Base-by-base conservation (phyloP, 2,888 invertebrate genomes). In the Cryptus viduatorius region DNA sequence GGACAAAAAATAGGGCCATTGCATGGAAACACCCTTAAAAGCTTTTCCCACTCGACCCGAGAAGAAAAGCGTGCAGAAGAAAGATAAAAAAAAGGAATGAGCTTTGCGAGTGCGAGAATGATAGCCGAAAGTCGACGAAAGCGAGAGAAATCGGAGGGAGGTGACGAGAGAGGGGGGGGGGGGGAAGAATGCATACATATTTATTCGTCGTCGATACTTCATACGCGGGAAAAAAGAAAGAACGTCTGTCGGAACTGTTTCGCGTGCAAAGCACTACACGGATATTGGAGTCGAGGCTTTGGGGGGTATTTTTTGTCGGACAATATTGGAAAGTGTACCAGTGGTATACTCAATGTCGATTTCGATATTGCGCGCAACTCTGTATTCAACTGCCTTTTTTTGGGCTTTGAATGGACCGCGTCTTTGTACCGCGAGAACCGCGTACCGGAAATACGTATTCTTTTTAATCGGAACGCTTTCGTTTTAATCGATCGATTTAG, bases 41-140 rank as follows among this genome's bases (percentile, higher is more conserved):
- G 85, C 86, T 86, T 86, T 86, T 84, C 56, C 82, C 79, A 84
- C 84, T 84, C 84, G 84, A 84, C 84, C 84, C 79, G 71, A 64
- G 71, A 75, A 78, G 78, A 76, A 82, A 78, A 75, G 82, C 78
- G 56, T 56, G 69, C 73, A 46, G 14, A 50, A 75, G 73, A 42
- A 69, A 82, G 75, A 82, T 65, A 82, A 56, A 61, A n/a, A n/a
- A 14, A 29, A 31, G 4, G 29, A 61, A 31, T 0, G 29, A 14
- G 5, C 61, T 24, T n/a, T 3, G 29, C 14, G 48, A 12, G 37
- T 48, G 73, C 67, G 31, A 69, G 50, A 50, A 48, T 16, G 65
- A 16, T 14, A 48, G 80, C 61, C 16, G 24, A n/a, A n/a, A 61
- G 24, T 14, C 29, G 64, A 83, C 80, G 64, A 29, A 59, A 79